phyloP scores from a whole-genome alignment of 2,113 vertebrate genomes.

The Catagonus wagneri region DNA sequence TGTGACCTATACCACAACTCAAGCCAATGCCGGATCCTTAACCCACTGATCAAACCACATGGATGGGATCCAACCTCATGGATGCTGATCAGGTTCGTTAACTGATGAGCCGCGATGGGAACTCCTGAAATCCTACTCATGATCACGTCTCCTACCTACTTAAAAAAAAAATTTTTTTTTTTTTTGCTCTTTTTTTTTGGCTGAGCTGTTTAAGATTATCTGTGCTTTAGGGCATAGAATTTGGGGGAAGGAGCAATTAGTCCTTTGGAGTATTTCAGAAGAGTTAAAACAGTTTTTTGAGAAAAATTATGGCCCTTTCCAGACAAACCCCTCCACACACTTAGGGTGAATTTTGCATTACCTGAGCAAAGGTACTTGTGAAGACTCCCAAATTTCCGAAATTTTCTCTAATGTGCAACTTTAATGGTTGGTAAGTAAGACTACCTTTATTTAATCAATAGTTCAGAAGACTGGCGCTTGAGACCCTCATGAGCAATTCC shows the following conservation, averaged over 20 bases:
- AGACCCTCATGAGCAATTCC: neutral
- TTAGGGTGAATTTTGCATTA: neutral
- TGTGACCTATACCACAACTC: no score
- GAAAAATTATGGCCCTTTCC: neutral
- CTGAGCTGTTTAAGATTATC: neutral
- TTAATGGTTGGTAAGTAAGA: constrained; percentile 19
- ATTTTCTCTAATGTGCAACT: constrained; percentile 13
- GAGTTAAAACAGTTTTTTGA: neutral
- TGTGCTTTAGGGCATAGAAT: neutral
- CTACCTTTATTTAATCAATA: constrained; percentile 20
- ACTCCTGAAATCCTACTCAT: neutral
- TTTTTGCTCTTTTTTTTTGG: neutral
- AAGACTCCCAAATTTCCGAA: constrained; percentile 16
- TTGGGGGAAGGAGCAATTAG: neutral
- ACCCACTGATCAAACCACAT: no score
- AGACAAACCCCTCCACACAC: neutral
- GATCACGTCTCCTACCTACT: neutral
- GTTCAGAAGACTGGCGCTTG: neutral
- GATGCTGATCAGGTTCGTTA: no score
- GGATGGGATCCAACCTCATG: no score
- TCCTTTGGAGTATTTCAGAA: neutral
- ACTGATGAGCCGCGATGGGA: no score
- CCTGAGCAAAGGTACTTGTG: neutral
- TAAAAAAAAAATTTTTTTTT: neutral
- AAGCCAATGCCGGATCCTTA: no score